Base-by-base conservation (phyloP, 2,113 vertebrate genomes). In the Bubalus kerabau region DNA sequence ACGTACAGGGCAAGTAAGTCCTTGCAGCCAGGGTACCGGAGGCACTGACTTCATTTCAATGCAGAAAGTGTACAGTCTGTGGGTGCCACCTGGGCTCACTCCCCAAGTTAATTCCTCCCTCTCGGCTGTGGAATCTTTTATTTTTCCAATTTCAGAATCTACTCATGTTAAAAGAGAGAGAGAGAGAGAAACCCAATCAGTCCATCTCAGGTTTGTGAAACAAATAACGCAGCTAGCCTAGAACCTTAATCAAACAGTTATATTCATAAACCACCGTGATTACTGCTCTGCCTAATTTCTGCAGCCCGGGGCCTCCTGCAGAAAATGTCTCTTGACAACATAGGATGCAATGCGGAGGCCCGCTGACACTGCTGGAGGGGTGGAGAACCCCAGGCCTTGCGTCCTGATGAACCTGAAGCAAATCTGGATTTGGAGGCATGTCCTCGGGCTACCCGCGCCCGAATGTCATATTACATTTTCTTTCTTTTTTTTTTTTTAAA, bases 161-260 rank as follows among this genome's bases (percentile, higher is more conserved):
- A 98, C 97, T 97, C 96, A 96, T 46, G 76, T 95, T 96, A 54
- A 43, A 52, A 82, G 84, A 86, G 32, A 92, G 46, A 97, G 52
- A 67, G 54, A 71, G 78, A 88, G 90, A 96, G 91, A 95, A 97
- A 97, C 97, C 57, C 85, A 98, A 98, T 98, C 96, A 97, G 64
- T 78, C 56, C 16, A 96, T 90, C 50, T 94, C 97, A 97, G 62
- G 93, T 98, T 98, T 98, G 98, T 6, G 60, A 98, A 98, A 98
- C 89, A 98, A 98, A 97, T 95, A 98, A 98, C 32, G 76, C 57
- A 59, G 88, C 59, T 23, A 5, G 87, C 92, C 86, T 21, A 96
- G 95, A 94, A 96, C 92, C 71, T 97, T 98, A 97, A 98, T 97
- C 97, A 98, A 97, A 97, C n/a, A 95, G 95, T 97, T 90, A 83